Evolutionary conservation across 2,888 invertebrate genomes (phyloP).

Genomic region (Volucella inanis): DNA sequence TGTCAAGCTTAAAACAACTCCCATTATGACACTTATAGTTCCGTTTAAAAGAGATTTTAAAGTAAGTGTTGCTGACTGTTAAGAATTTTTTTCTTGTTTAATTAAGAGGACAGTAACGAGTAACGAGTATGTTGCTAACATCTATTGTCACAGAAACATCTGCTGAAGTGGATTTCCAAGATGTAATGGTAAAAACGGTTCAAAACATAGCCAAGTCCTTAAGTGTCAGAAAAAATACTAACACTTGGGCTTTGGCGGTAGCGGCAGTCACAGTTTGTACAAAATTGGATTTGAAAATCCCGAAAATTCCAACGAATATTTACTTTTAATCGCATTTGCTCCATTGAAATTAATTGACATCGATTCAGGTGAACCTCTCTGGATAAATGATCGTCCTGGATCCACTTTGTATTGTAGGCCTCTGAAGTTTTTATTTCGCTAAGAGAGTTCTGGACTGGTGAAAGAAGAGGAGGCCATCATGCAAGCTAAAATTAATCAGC

Average conservation of each 20-base stretch:
- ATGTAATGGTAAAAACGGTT: constrained; percentile 13
- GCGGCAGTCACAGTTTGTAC: constrained; percentile 10
- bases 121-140: background rate
- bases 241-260: constrained; percentile 15
- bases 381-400: constrained; percentile 30
- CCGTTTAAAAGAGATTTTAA: no score
- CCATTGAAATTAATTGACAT: constrained; percentile 23
- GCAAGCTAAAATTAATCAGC: constrained; percentile 1
- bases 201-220: constrained; percentile 6
- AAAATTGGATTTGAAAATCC: constrained; percentile 20
- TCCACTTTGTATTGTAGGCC: constrained; percentile 8
- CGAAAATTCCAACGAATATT: constrained; percentile 11
- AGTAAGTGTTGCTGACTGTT: no score
- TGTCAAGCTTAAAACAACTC: no score
- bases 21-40: no score
- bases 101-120: no score
- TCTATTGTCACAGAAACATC: constrained; percentile 6
- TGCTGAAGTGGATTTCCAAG: constrained; percentile 6
- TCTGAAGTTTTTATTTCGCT: constrained; percentile 11
- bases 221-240: constrained; percentile 14
- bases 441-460: constrained; percentile 14
- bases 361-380: constrained; percentile 18
- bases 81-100: no score
- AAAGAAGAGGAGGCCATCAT: background rate
- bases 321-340: constrained; percentile 7